phyloP scores from a whole-genome alignment of 2,888 invertebrate species.

The Pyrrhosoma nymphula region DNA sequence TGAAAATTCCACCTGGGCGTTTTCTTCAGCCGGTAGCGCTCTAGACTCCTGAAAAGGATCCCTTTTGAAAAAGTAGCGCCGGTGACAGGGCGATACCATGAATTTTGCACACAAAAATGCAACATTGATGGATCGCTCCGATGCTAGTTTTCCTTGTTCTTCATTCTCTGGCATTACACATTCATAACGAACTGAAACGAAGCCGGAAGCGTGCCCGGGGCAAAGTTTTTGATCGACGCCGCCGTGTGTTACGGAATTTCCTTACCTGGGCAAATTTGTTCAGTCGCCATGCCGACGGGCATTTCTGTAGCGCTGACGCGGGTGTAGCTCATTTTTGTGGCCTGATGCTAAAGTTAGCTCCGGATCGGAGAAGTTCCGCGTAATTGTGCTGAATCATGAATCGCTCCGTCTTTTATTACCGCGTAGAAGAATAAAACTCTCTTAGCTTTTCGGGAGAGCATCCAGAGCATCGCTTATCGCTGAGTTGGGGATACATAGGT shows the following conservation, averaged over 20 bases:
- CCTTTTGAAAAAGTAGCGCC: not conserved
- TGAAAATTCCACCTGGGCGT: not conserved
- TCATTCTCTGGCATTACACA: not conserved
- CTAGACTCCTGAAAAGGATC: not conserved
- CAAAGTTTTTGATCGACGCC: conserved; percentile 39
- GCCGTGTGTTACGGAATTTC: not conserved
- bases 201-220: not conserved
- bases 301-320: not conserved
- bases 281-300: not conserved
- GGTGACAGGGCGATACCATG: not conserved
- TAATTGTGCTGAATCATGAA: not conserved
- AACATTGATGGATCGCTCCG: conserved; percentile 42
- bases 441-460: not conserved
- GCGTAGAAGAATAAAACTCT: not conserved
- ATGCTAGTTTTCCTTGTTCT: not conserved
- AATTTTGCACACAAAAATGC: conserved; percentile 31
- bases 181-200: conserved; percentile 27
- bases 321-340: not conserved
- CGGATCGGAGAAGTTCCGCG: not conserved
- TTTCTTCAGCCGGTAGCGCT: not conserved
- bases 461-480: not conserved
- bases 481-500: not conserved
- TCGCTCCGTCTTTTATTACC: not conserved
- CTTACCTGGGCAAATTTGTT: not conserved
- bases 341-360: not conserved